Conservation (phyloP, 2,797 vertebrate species). For the Botia almorhae region DNA sequence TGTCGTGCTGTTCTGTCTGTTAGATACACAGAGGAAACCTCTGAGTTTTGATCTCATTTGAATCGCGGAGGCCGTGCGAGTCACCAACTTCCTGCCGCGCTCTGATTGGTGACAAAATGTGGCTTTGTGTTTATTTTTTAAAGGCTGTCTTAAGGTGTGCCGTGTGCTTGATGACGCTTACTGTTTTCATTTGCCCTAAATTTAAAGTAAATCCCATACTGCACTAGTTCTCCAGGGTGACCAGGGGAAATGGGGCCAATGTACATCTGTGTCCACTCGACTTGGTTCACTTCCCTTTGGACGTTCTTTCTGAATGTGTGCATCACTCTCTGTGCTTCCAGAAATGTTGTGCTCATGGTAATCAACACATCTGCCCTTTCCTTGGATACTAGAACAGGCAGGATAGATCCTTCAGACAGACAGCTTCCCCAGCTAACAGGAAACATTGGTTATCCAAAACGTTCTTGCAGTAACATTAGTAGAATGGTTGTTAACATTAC, state of each 20-base stretch:
- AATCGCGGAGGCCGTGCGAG: constrained; percentile 54
- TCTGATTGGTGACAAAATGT: constrained; percentile 76
- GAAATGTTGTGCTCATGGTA: background rate
- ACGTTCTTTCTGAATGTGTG: constrained; percentile 25
- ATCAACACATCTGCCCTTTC: background rate
- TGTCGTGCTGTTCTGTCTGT: constrained; percentile 28
- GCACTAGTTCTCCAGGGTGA: background rate
- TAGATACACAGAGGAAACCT: constrained; percentile 41
- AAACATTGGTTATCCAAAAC: too few relatives aligned
- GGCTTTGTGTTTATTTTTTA: constrained; percentile 42
- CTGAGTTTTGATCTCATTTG: constrained; percentile 50
- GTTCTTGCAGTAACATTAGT: too few relatives aligned
- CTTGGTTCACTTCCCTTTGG: background rate
- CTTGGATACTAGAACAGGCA: background rate
- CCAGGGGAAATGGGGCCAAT: constrained; percentile 25
- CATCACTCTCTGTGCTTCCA: background rate
- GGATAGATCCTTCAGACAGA: background rate
- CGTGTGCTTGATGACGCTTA: constrained; percentile 5
- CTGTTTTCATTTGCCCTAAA: background rate
- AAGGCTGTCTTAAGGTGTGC: constrained; percentile 18
- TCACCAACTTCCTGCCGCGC: constrained; percentile 71
- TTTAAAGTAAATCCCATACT: background rate
- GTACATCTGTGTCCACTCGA: constrained; percentile 42
- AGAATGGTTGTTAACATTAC: too few relatives aligned
- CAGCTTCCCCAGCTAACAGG: background rate